Base-by-base conservation (phyloP, 2,113 vertebrate genomes). In the Raphicerus campestris region DNA sequence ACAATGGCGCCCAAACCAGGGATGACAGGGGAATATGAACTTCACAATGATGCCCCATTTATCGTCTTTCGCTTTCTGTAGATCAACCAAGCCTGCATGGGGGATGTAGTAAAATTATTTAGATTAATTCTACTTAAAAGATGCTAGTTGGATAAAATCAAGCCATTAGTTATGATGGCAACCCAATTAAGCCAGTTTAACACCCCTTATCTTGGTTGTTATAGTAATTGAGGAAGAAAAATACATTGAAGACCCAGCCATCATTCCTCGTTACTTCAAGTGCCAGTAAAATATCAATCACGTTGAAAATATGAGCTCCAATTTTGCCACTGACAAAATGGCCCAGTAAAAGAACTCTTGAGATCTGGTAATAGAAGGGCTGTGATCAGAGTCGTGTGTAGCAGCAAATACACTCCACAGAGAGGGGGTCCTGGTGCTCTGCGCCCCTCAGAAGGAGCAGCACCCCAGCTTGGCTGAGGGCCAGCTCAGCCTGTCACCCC, bases 151-250 rank as follows among this genome's bases (percentile, higher is more conserved):
- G 61, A 98, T 97, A 95, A 97, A 98, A 98, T 96, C 92, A 45
- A 97, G 97, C 98, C 98, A 98, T 99, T 98, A 98, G 98, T 99
- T 98, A 94, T 97, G 93, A 98, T 97, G 97, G 98, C 97, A 98
- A 98, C 98, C 96, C 98, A 99, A 98, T 98, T 98, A 98, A 98
- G 97, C 92, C 95, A 58, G 95, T 95, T 98, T 98, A 98, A 97
- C 91, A 96, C 83, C 96, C 98, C 98, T 98, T 98, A 98, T 98
- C 98, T 98, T 98, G 96, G 98, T 98, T 97, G 97, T 97, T 97
- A 19, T 93, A 97, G 98, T 99, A 98, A 99, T 98, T 96, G 97
- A 98, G 97, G 97, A 97, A 95, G 95, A 96, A 97, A 98, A 99
- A 98, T 97, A 98, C 98, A 98, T 97, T 58, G 94, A 98, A 98